Evolutionary conservation across 2,888 invertebrate species (phyloP), one percentile per base, ranked within the genome.

Genomic region (Proisotoma minuta): DNA sequence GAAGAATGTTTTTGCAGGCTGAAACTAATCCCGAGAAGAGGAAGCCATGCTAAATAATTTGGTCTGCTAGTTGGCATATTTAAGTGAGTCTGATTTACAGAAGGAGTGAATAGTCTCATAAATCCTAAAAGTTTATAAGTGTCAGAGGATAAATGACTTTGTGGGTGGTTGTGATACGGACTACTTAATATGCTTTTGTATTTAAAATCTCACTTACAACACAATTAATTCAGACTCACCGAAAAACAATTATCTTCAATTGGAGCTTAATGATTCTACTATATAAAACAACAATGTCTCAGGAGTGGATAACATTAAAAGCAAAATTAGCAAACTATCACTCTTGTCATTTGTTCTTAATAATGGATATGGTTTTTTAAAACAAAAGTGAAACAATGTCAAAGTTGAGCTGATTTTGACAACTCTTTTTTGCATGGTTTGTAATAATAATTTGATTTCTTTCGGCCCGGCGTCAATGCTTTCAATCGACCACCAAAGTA

Each of bases 161-260:
- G 52, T 52, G 52, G 52, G 52, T 52, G 52, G 52, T 18, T 24
- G 52, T 18, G 27, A 15, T 34, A 52, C 52, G 52, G 52, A 52
- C 52, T 52, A 52, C 27, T 52, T 52, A 15, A n/a, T 34, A n/a
- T 52, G 23, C 52, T 52, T 23, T 52, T 52, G 52, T 52, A 27
- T 18, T 22, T 34, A 8, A 8, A 34, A 34, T 34, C 34, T 52
- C 26, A 52, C 52, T 52, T 52, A 20, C 23, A 4, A 20, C 15
- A 22, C 49, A 23, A 24, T 15, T 3, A 3, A 4, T 22, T 5
- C 5, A 20, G 24, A 49, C 49, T 49, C 23, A 23, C 49, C 49
- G 49, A 49, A 49, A 49, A 49, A 49, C 49, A 49, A 49, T 49
- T 49, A 49, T 15, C 5, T 22, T 49, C 18, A 22, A n/a, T 49